Evolutionary conservation across 2,797 vertebrate genomes (phyloP), one percentile per base, ranked within the genome.

Genomic region (Furcifer pardalis): DNA sequence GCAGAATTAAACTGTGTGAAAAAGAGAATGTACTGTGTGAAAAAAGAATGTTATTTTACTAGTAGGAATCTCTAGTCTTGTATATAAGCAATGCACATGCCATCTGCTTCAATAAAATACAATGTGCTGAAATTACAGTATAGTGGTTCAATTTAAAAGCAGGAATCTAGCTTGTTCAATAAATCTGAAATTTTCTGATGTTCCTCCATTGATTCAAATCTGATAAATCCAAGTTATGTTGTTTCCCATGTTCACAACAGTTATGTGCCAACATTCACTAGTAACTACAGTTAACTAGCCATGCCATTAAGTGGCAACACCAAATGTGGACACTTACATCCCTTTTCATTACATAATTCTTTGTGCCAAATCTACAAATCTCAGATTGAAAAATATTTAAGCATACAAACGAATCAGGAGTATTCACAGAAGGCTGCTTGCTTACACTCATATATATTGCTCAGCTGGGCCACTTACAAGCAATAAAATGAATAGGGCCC

Each of bases 1-100:
- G 93, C 91, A 91, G 94, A 90, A 86, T 4, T 85, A 88, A 89
- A 91, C 52, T 56, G 12, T 56, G 19, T 17, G 5, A 56, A 56
- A 56, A 56, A 56, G 35, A 71, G 7, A 68, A n/a, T n/a, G n/a
- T n/a, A n/a, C n/a, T n/a, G n/a, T n/a, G n/a, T n/a, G n/a, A n/a
- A n/a, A n/a, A 2, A 0, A 65, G 35, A 7, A 15, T 69, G 30
- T 60, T 68, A 1, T 21, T 46, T 71, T 77, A 30, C 37, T 63
- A 30, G 19, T 19, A 44, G 15, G 8, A 37, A 15, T 19, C 40
- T 82, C 19, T 15, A 27, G 7, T 56, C 27, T 81, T 72, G 32
- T 69, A 56, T 52, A 52, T 10, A 42, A 56, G 9, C 27, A 40
- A 59, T 69, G 15, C 56, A 21, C 3, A 62, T 66, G 72, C 40